Base-by-base conservation (phyloP, 1,140 invertebrate species). In the Sitophilus oryzae region DNA sequence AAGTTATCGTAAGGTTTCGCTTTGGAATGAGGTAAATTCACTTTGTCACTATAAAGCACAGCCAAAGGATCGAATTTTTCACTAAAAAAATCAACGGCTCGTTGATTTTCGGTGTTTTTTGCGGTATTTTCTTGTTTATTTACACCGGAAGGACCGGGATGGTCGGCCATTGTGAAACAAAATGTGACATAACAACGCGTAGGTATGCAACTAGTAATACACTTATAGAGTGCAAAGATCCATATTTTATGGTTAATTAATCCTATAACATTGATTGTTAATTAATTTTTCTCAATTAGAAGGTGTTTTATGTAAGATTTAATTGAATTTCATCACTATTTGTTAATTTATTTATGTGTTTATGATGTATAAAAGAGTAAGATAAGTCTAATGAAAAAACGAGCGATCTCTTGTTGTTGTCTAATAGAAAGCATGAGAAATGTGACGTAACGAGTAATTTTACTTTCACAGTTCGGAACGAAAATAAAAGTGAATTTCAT, bases 1-100 rank as follows among this genome's bases (percentile, higher is more conserved):
- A 85, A 40, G 64, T 84, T 86, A 62, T 86, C 82, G 58, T 77
- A 81, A 46, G 76, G 58, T 36, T 78, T 80, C 0, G 80, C 82
- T 34, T 71, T 69, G 9, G 73, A 56, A 3, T 73, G 64, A 0
- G 82, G 81, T 1, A 84, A 22, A 58, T 69, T 67, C 0, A 74
- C 61, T 59, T 80, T 79, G 3, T 70, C 38, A 0, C 79, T 77
- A 50, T 82, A 81, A 10, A 89, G 66, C 1, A 79, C 84, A 64
- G 80, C 80, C 0, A 85, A 40, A 0, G 86, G 79, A 71, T 89
- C 77, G 49, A 86, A 89, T 38, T 74, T 74, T 3, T 79, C 77
- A 66, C 82, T 85, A 49, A 67, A 77, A 23, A 78, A 73, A 66
- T 85, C 80, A 21, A 84, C 66, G 72, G 79, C 80, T 8, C 79